Conservation (phyloP, 2,797 vertebrate species). For the Siniperca undulata region DNA sequence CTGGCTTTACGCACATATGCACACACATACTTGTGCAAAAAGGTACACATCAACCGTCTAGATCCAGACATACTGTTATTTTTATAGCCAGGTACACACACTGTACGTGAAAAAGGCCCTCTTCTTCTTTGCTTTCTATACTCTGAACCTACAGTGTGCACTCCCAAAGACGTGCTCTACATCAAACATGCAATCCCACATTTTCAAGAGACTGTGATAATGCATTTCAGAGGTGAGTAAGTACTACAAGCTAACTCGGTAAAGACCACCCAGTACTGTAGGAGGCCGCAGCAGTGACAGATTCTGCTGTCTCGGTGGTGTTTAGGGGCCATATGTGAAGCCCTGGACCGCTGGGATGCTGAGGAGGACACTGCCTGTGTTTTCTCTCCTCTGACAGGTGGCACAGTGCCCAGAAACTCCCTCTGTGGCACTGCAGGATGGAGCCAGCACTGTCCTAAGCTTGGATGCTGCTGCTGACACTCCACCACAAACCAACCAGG, state of each 20-base stretch:
- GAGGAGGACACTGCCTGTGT: constrained; percentile 57
- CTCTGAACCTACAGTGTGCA: neutral
- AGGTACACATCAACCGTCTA: constrained; percentile 29
- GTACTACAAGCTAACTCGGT: neutral
- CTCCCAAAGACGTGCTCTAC: neutral
- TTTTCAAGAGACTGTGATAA: constrained; percentile 18
- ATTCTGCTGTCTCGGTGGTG: constrained; percentile 34
- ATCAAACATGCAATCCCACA: constrained; percentile 7
- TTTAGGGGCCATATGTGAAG: constrained; percentile 53
- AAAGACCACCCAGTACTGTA: constrained; percentile 16
- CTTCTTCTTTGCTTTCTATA: constrained; percentile 19
- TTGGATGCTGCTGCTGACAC: constrained; percentile 38
- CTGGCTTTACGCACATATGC: constrained; percentile 28
- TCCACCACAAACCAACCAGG: constrained; percentile 16
- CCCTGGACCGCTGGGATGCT: constrained; percentile 48
- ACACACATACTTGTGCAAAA: constrained; percentile 23
- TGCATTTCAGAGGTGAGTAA: constrained; percentile 27
- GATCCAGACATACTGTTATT: constrained; percentile 38
- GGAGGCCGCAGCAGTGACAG: constrained; percentile 18
- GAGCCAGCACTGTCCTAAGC: constrained; percentile 40
- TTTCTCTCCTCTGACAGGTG: constrained; percentile 64
- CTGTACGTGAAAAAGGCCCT: constrained; percentile 26
- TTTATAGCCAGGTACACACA: constrained; percentile 36
- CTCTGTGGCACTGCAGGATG: constrained; percentile 53
- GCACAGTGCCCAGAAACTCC: constrained; percentile 55